Base-by-base conservation (phyloP, 2,888 invertebrate genomes). In the Axea sp. region DNA sequence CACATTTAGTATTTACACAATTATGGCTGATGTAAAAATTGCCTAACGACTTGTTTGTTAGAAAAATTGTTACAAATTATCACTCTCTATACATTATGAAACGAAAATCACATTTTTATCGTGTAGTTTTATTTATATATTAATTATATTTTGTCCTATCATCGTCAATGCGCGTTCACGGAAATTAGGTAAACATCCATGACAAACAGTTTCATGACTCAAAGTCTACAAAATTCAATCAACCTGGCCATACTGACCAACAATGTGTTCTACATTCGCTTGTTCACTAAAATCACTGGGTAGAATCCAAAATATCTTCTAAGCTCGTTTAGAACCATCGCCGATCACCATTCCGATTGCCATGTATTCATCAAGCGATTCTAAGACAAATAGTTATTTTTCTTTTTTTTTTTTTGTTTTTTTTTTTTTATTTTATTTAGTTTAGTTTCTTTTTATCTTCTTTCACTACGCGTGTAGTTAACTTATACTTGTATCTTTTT, bases 301-400 rank as follows among this genome's bases (percentile, higher is more conserved):
- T 60, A 60, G 62, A 55, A 75, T 71, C 71, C 69, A 51, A 69
- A 71, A 64, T 60, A 60, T 55, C 51, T 9, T 60, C 72, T 75
- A 75, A 75, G 75, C 75, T 75, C 75, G 75, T 75, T 75, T 71
- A 67, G 68, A 71, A 68, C 69, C 74, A 64, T 75, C 75, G 67
- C 62, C 64, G 64, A 68, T 62, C 71, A 28, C 53, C 75, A 47
- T 75, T 68, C 65, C 64, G 64, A 72, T 73, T 68, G 64, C 72
- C 75, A 60, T 55, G 35, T 68, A 73, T 72, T 67, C 75, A 69
- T 73, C 72, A 72, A 75, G 75, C 75, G 72, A 60, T 75, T 75
- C 72, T 75, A 75, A 72, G 75, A 72, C 72, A 75, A 75, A 59
- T 72, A 72, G 59, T 68, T 39, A 53, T 72, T 65, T 67, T 73